A percentile compares a stretch with the other conserved stretches of the same genome.
Conservation (phyloP, 2,888 invertebrate genomes). For the Volucella inanis region DNA sequence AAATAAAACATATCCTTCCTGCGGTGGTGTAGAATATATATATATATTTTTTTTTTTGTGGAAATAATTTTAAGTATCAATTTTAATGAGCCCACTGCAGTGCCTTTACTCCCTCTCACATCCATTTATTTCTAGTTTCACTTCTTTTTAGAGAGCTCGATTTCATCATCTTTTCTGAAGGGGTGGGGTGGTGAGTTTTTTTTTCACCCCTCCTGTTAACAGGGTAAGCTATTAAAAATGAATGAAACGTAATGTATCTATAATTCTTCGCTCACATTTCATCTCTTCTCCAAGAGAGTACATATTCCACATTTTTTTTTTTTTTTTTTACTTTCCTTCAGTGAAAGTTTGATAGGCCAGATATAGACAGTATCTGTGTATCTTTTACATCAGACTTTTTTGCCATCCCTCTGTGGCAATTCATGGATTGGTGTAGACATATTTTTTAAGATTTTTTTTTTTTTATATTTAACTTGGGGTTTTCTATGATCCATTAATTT, state of each 20-base stretch:
- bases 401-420: conserved; percentile 41
- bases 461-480: conserved; percentile 39
- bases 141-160: not conserved
- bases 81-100: conserved; percentile 64
- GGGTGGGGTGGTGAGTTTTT: not conserved
- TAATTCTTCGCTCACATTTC: conserved; percentile 70
- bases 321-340: conserved; percentile 20
- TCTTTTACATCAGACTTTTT: conserved; percentile 20
- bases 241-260: conserved; percentile 73
- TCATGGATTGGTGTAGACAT: conserved; percentile 62
- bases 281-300: conserved; percentile 53
- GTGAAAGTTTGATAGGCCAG: conserved; percentile 33
- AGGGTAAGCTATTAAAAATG: conserved; percentile 69
- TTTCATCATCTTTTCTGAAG: not conserved
- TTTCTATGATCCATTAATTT: conserved; percentile 64
- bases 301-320: conserved; percentile 23
- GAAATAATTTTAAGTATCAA: conserved; percentile 70
- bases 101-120: conserved; percentile 11
- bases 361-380: conserved; percentile 40
- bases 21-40: not conserved
- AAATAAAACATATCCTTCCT: conserved; percentile 44
- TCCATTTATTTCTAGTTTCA: conserved; percentile 19
- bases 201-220: not conserved
- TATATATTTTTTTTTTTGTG: conserved; percentile 53
- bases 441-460: conserved; percentile 50